phyloP scores from a whole-genome alignment of 2,888 invertebrate genomes.

The Scaptomyza flava region DNA sequence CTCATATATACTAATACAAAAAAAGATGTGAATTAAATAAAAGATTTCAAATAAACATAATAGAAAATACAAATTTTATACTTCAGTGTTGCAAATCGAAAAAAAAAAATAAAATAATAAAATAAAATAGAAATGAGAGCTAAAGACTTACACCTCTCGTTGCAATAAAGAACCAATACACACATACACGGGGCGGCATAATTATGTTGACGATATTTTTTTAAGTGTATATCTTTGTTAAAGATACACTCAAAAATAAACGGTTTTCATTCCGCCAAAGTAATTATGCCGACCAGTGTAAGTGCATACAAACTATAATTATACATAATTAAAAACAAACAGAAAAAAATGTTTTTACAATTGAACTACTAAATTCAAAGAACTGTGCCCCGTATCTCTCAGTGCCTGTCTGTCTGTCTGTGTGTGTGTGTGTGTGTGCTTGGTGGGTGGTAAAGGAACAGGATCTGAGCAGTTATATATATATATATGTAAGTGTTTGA shows the following conservation, averaged over 20 bases:
- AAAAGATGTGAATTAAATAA: constrained; percentile 22
- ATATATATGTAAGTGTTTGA: constrained; percentile 1
- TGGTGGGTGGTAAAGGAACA: constrained; percentile 7
- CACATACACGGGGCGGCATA: too few relatives aligned
- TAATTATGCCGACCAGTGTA: too few relatives aligned
- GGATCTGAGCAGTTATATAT: constrained; percentile 31
- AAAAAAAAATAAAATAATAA: background rate
- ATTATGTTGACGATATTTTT: too few relatives aligned
- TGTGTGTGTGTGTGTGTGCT: constrained; percentile 8
- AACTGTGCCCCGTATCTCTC: constrained; percentile 56
- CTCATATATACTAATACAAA: constrained; percentile 43
- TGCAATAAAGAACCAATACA: constrained; percentile 8
- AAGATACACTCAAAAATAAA: too few relatives aligned
- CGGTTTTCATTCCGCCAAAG: too few relatives aligned
- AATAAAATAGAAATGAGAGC: background rate
- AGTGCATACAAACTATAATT: constrained; percentile 21
- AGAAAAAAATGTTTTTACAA: constrained; percentile 46
- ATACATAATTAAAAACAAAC: constrained; percentile 39
- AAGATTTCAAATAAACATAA: constrained; percentile 22
- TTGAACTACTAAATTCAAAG: constrained; percentile 66
- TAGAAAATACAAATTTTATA: constrained; percentile 19
- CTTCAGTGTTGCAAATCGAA: constrained; percentile 9
- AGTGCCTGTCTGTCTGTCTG: constrained; percentile 16
- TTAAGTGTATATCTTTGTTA: too few relatives aligned
- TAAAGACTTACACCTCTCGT: constrained; percentile 11